Conservation (phyloP, 2,888 invertebrate species). For the Capitulum mitella region DNA sequence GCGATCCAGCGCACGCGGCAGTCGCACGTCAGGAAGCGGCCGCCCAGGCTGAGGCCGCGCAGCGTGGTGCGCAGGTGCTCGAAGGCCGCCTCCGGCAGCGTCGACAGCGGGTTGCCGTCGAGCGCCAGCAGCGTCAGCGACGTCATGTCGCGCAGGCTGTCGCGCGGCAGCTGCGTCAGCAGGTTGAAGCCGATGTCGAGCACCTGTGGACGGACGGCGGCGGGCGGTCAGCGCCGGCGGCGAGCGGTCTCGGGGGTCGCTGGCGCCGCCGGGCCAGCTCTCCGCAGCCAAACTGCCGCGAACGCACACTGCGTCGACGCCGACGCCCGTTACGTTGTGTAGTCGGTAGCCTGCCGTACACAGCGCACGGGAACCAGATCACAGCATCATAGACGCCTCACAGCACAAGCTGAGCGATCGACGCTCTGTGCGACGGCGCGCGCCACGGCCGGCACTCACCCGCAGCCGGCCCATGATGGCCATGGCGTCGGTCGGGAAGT, state of each 20-base stretch:
- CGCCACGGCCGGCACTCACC: slow-evolving; percentile 44
- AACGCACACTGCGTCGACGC: too few relatives aligned
- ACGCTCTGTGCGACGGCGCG: neutral
- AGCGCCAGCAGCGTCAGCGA: slow-evolving; percentile 77
- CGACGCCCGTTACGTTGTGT: too few relatives aligned
- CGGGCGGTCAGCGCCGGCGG: neutral
- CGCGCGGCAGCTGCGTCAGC: slow-evolving; percentile 66
- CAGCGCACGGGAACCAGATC: too few relatives aligned
- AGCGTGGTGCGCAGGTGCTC: slow-evolving; percentile 70
- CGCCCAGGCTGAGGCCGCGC: slow-evolving; percentile 77
- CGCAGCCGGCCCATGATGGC: slow-evolving; percentile 67
- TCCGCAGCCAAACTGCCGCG: too few relatives aligned
- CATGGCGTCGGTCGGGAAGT: slow-evolving; percentile 76
- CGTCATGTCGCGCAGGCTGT: slow-evolving; percentile 73
- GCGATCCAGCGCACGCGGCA: slow-evolving; percentile 81
- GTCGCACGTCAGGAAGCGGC: slow-evolving; percentile 79
- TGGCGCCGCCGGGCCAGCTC: too few relatives aligned
- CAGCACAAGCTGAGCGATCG: too few relatives aligned
- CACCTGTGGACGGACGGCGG: slow-evolving; percentile 51
- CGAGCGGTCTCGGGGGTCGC: too few relatives aligned
- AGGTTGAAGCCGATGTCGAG: slow-evolving; percentile 88
- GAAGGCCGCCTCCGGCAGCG: slow-evolving; percentile 71
- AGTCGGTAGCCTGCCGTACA: too few relatives aligned
- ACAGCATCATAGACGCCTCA: too few relatives aligned
- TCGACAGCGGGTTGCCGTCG: slow-evolving; percentile 81